Conservation (phyloP, 2,113 vertebrate genomes). For the Rhegmatorhina hoffmannsi region DNA sequence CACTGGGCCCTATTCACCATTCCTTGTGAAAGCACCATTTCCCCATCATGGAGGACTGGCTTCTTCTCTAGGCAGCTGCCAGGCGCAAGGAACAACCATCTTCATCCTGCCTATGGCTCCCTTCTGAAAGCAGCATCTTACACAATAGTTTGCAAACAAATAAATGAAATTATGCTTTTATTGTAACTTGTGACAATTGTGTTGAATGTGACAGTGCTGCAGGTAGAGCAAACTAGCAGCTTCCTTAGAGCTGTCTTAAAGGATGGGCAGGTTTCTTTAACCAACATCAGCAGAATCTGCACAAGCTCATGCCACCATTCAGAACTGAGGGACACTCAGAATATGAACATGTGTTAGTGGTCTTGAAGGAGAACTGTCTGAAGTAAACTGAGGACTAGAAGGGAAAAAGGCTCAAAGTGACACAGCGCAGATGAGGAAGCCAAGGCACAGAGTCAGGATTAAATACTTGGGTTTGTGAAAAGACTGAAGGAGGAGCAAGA, state of each 20-base stretch:
- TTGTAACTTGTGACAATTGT: not conserved
- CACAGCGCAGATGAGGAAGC: not conserved
- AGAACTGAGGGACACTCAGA: not conserved
- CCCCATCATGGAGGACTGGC: rapidly evolving
- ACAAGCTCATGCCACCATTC: not conserved
- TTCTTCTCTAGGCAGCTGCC: not conserved
- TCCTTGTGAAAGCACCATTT: not conserved
- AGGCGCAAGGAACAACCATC: not conserved
- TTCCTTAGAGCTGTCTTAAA: not conserved
- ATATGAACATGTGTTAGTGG: not conserved
- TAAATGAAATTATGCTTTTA: not conserved
- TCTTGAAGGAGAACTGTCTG: not conserved
- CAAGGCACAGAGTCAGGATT: not conserved
- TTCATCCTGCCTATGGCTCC: not conserved
- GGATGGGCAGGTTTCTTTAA: not conserved
- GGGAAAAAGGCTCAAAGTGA: not conserved
- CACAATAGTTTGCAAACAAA: not conserved
- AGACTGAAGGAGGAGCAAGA: not conserved
- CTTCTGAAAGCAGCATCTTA: not conserved
- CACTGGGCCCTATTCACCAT: not conserved
- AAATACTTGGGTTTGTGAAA: not conserved
- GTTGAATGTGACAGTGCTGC: not conserved
- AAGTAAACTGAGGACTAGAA: not conserved
- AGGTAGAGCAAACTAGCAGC: not conserved
- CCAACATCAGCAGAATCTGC: not conserved